These are phyloP conservation scores for Anguilla pacifica DNA, from an alignment of 2,797 vertebrate species.

Conservation along the genomic window DNA sequence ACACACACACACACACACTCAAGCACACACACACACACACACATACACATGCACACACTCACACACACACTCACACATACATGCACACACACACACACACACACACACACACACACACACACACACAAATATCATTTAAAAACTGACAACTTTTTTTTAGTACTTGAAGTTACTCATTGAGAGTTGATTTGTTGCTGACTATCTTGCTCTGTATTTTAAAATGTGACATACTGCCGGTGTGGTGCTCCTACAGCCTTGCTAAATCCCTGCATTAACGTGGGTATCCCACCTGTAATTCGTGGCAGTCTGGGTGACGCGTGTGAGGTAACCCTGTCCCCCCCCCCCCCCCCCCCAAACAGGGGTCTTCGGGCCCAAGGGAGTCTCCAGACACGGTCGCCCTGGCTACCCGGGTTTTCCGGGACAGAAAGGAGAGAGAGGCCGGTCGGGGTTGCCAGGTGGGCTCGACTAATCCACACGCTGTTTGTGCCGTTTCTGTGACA, in stretches of 20 bases:
- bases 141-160: background rate
- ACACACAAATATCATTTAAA: no score
- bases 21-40: no score
- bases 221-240: background rate
- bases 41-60: no score
- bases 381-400: background rate
- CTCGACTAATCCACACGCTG: background rate
- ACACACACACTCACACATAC: background rate
- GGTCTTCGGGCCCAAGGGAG: background rate
- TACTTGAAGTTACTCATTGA: no score
- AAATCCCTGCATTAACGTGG: background rate
- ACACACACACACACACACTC: background rate
- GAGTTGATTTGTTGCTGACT: no score
- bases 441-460: slow-evolving; percentile 87
- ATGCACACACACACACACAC: background rate
- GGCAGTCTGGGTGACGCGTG: background rate
- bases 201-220: background rate
- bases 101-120: background rate
- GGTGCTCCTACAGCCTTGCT: background rate
- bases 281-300: background rate
- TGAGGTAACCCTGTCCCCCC: background rate
- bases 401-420: slow-evolving; percentile 76
- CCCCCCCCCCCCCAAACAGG: background rate
- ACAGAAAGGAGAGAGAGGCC: slow-evolving; percentile 84
- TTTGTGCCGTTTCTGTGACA: background rate